A percentile compares a stretch with the other conserved stretches of the same genome.
phyloP scores from a whole-genome alignment of 2,113 vertebrate species.

The Antigone vipio region DNA sequence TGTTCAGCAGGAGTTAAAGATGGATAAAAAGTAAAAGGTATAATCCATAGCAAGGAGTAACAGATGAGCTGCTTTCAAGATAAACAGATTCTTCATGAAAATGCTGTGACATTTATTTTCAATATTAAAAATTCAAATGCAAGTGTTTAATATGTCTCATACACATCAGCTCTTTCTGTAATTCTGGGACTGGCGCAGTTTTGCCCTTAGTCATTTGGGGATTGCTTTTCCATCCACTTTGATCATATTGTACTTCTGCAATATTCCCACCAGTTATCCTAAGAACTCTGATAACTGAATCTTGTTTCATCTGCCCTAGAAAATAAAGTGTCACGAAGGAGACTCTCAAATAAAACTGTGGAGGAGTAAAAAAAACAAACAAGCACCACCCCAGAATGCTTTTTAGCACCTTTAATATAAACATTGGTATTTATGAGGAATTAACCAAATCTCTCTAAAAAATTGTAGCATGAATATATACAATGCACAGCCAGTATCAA shows the following conservation, averaged over 20 bases:
- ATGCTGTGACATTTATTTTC: slow-evolving; percentile 44
- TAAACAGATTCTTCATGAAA: slow-evolving; percentile 19
- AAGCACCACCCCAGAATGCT: neutral
- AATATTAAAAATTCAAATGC: slow-evolving; percentile 41
- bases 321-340: neutral
- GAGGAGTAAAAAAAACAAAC: neutral
- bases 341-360: neutral
- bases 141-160: slow-evolving; percentile 28
- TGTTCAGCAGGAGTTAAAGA: neutral
- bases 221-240: slow-evolving; percentile 41
- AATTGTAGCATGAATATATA: neutral
- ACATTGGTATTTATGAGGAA: neutral
- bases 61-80: neutral
- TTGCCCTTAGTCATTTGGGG: slow-evolving; percentile 31
- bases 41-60: neutral
- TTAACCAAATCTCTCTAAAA: neutral
- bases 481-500: neutral
- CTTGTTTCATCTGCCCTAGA: slow-evolving; percentile 14
- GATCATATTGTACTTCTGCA: slow-evolving; percentile 46
- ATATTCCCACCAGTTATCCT: slow-evolving; percentile 42
- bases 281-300: neutral
- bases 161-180: neutral
- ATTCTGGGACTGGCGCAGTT: neutral
- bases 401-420: neutral
- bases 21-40: neutral